phyloP scores from a whole-genome alignment of 2,888 invertebrate species.

The Pseudococcus jackbeardsleyi region DNA sequence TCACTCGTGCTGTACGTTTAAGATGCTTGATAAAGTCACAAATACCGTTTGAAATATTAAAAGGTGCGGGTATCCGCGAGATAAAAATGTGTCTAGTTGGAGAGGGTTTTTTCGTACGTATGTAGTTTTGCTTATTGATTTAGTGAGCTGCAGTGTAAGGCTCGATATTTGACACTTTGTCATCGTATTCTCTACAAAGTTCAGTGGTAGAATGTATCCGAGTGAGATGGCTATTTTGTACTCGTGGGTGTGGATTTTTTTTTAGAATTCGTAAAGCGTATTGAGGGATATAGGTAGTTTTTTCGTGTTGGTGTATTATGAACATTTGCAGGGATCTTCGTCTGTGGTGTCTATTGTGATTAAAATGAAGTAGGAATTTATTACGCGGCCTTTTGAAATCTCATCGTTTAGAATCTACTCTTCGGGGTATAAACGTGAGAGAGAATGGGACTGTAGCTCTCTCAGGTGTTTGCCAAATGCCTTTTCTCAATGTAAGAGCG shows the following conservation, averaged over 20 bases:
- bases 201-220: background rate
- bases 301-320: background rate
- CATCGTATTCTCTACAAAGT: background rate
- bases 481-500: background rate
- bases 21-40: slow-evolving; percentile 3
- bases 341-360: background rate
- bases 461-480: background rate
- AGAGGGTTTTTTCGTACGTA: background rate
- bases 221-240: background rate
- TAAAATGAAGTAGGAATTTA: slow-evolving; percentile 18
- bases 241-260: background rate
- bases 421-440: slow-evolving; percentile 1
- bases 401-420: background rate
- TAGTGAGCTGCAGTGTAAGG: background rate
- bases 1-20: background rate
- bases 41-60: slow-evolving; percentile 17
- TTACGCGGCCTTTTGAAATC: slow-evolving; percentile 4
- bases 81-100: background rate
- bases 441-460: background rate
- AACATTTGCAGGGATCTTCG: background rate
- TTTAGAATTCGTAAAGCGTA: background rate
- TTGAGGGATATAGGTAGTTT: background rate
- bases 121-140: background rate
- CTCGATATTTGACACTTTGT: slow-evolving; percentile 12
- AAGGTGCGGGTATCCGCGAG: background rate